Percentiles rank a stretch among this genome's conserved stretches.
Conservation (phyloP, 2,888 invertebrate species). For the Lacanobia wlatinum region DNA sequence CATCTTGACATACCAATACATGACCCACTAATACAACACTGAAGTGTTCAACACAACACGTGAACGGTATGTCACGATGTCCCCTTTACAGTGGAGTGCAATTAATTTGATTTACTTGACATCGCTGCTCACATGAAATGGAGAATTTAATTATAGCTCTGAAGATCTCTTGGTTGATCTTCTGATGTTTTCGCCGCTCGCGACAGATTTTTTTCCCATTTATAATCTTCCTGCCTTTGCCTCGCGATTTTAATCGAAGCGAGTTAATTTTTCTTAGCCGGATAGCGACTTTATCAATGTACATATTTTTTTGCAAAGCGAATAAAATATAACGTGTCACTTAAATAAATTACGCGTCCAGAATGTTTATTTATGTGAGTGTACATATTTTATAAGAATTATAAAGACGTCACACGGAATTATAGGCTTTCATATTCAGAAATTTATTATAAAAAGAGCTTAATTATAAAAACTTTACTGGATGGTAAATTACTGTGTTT, state of each 20-base stretch:
- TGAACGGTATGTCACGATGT: constrained; percentile 33
- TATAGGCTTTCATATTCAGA: constrained; percentile 44
- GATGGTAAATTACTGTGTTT: constrained; percentile 34
- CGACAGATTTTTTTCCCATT: constrained; percentile 36
- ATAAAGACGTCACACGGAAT: constrained; percentile 63
- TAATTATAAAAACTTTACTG: constrained; percentile 34
- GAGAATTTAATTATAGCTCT: constrained; percentile 44
- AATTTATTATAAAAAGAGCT: constrained; percentile 22
- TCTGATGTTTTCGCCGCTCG: constrained; percentile 25
- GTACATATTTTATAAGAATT: constrained; percentile 54
- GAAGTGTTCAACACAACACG: constrained; percentile 1
- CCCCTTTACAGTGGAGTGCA: constrained; percentile 35
- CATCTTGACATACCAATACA: constrained; percentile 16
- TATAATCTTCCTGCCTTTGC: constrained; percentile 45
- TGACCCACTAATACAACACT: not conserved
- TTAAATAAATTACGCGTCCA: constrained; percentile 56
- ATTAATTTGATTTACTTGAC: constrained; percentile 39
- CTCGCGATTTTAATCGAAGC: constrained; percentile 52
- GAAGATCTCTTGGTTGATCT: constrained; percentile 27
- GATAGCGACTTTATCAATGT: constrained; percentile 59
- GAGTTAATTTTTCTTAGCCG: constrained; percentile 43
- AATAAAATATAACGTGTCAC: constrained; percentile 57
- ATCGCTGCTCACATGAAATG: constrained; percentile 28
- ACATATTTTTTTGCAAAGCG: constrained; percentile 60
- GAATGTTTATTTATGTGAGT: constrained; percentile 47